Base-by-base conservation (phyloP, 2,888 invertebrate species). In the Uloborus plumipes region DNA sequence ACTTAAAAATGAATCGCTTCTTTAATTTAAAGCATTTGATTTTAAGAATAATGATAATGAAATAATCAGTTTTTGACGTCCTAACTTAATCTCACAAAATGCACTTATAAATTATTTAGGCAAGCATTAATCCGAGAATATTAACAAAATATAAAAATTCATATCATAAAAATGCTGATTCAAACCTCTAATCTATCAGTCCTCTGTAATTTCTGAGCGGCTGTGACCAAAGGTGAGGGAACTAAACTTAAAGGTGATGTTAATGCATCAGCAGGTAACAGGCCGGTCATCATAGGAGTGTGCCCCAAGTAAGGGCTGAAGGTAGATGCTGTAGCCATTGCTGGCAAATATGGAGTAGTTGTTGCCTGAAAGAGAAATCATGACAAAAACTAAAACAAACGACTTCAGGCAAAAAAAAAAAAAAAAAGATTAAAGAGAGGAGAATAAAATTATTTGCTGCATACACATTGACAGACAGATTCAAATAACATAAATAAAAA, bases 291-390 rank as follows among this genome's bases (percentile, higher is more conserved):
- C 78, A 84, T 78, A 55, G 83, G 73, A 64, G 72, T 78, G 20
- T 76, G 84, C 22, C 72, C 71, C 49, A 84, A 39, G 67, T 82
- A 78, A 13, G 75, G 84, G 70, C 80, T 72, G 26, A 80, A 84
- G 20, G 84, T 71, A 64, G 89, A 88, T 88, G 94, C 85, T 79
- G 86, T 66, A 67, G 95, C 94, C 91, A 94, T 94, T 88, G 94
- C 94, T 88, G 95, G 95, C 61, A 82, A 66, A 58, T 82, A 82
- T 9, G 71, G 58, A 64, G 82, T 71, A 3, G 78, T 74, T 47
- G 74, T 79, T 26, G 84, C 84, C 84, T 84, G 31, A 26, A 78
- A 72, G 9, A 4, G n/a, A 22, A 26, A 62, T 20, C 16, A 16
- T 26, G 62, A 62, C 22, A 31, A 18, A 18, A 55, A 55, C 9